Evolutionary conservation across 2,113 vertebrate genomes (phyloP), one percentile per base, ranked within the genome.

Genomic region (Picathartes gymnocephalus): DNA sequence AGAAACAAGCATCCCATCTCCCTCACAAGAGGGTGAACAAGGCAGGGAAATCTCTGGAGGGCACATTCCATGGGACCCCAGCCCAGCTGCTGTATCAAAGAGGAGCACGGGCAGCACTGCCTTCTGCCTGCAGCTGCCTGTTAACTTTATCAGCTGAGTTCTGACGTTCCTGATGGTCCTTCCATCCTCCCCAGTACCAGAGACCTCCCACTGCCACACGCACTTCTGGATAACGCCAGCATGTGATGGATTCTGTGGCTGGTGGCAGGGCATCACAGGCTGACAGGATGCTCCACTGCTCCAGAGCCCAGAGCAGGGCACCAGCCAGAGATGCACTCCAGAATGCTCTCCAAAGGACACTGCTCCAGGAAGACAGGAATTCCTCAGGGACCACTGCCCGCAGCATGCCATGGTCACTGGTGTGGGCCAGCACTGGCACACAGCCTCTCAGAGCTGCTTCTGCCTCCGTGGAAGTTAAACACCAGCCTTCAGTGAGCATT

Each of bases 191-290:
- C 60, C 0, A 1, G 65, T n/a, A 78, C 57, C 6, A 8, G 60
- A 86, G 87, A 51, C 61, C 82, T 88, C 79, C 66, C 4, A 17
- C 69, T 87, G 84, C 51, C 22, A 62, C 18, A 0, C 4, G 3
- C 13, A 3, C 57, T 53, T 72, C 90, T 80, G 69, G 45, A 39
- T 37, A 71, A 78, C 11, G 84, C 73, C 31, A 21, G 51, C 5
- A 2, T 7, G 51, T 31, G 92, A 89, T 79, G 81, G 85, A 79
- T 90, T 96, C 74, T 76, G 88, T 9, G 62, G 77, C 30, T 54
- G 81, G 62, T 48, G 44, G 74, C 81, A 60, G 69, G 64, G 87
- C 72, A 79, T 80, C 92, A 85, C 66, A 31, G 84, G 64, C 92
- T 92, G 90, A 66, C 88, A 88, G 82, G 42, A 51, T 24, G 88